Evolutionary conservation across 2,888 invertebrate genomes (phyloP).

Genomic region (Caenorhabditis macrosperma): DNA sequence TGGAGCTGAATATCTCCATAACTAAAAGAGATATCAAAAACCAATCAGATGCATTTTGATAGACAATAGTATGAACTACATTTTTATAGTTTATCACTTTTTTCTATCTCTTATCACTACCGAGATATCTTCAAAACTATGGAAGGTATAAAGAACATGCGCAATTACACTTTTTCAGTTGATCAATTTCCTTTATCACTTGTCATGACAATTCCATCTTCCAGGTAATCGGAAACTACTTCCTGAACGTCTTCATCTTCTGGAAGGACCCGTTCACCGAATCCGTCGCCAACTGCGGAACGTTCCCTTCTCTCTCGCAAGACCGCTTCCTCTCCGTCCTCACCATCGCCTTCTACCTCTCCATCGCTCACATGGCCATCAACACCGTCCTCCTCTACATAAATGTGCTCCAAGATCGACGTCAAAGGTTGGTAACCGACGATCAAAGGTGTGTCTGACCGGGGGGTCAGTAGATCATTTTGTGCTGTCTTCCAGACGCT

Average conservation of each 20-base stretch:
- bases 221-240: constrained; percentile 18
- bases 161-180: no score
- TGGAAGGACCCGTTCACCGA: constrained; percentile 35
- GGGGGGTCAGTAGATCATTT: neutral
- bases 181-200: no score
- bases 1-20: no score
- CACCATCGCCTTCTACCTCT: no score
- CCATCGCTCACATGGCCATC: constrained; percentile 35
- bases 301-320: constrained; percentile 13
- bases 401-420: constrained; percentile 28
- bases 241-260: constrained; percentile 23
- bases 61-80: no score
- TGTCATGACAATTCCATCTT: no score
- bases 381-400: constrained; percentile 21
- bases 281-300: constrained; percentile 42
- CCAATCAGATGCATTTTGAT: neutral
- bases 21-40: no score
- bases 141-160: no score
- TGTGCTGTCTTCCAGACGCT: constrained; percentile 16
- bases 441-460: constrained; percentile 35
- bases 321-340: constrained; percentile 2
- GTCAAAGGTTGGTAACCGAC: constrained; percentile 45
- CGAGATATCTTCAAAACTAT: no score
- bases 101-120: no score
- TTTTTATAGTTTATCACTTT: no score